Evolutionary conservation across 92 coral and sea anemone genomes (phyloP), one percentile per base, ranked within the genome.

Genomic region (Hydrozoanthus gracilis): DNA sequence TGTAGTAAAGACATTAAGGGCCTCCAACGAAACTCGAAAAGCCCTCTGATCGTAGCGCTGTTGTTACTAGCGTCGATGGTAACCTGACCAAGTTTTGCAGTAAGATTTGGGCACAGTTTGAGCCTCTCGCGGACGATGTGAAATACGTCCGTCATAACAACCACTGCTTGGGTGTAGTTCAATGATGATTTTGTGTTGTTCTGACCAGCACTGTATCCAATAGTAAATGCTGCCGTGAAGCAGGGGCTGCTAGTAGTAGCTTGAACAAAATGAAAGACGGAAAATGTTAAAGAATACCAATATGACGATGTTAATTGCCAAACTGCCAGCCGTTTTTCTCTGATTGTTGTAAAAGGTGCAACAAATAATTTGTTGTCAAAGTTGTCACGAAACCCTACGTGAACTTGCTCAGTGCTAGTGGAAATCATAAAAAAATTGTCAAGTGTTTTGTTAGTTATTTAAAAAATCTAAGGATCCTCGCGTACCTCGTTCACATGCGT

Each of bases 401-500:
- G n/a, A n/a, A n/a, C n/a, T n/a, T 27, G 39, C 2, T 27, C 39
- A 27, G 39, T 27, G 39, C 39, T 0, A 27, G 39, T 27, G 39
- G 2, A 27, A 27, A 27, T n/a, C n/a, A n/a, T n/a, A n/a, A n/a
- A n/a, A n/a, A n/a, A n/a, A n/a, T n/a, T n/a, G n/a, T n/a, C n/a
- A n/a, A n/a, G n/a, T n/a, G n/a, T n/a, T n/a, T n/a, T n/a, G n/a
- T n/a, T n/a, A n/a, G n/a, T n/a, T n/a, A n/a, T n/a, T n/a, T n/a
- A n/a, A n/a, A n/a, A n/a, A n/a, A n/a, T n/a, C n/a, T n/a, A n/a
- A n/a, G n/a, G n/a, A n/a, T n/a, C n/a, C n/a, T n/a, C n/a, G n/a
- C n/a, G n/a, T n/a, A n/a, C 84, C 84, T 79, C 45, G 84, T 46
- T 79, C 84, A 44, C 84, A 79, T 61, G 35, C 44, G 10, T 16